Base-by-base conservation (phyloP, 2,888 invertebrate genomes). In the Standfussiana lucernea region DNA sequence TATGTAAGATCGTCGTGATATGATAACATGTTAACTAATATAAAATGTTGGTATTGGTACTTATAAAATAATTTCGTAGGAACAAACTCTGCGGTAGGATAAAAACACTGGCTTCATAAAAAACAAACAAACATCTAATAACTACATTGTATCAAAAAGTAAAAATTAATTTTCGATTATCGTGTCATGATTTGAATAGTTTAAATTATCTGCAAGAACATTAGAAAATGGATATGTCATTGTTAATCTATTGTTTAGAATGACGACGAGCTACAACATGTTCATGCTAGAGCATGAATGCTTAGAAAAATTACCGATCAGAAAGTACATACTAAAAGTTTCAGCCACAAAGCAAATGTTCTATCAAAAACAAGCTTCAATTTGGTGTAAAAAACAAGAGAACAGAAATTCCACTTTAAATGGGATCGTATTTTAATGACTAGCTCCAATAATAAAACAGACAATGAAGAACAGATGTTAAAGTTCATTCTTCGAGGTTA, bases 171-270 rank as follows among this genome's bases (percentile, higher is more conserved):
- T 13, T 47, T 13, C 10, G 18, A 45, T 66, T 21, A 64, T 77
- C 28, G 24, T 28, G 18, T 32, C 37, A 47, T 61, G 15, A 61
- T 59, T 73, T 45, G 35, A 13, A 59, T 28, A 32, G 18, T 68
- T 68, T 67, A 8, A 21, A 50, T 11, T 72, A 50, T 50, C 37
- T 71, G 71, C 32, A 53, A 53, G 24, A 37, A 32, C 18, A 40
- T 47, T 24, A 74, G 37, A 37, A 24, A 47, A 61, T 40, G 28
- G 37, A 73, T 56, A 75, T 75, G 45, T 59, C 10, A 45, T 45
- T 42, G 28, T 59, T 45, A 56, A 45, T 59, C 10, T 37, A 37
- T 28, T 56, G 35, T 73, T 45, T 6, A 18, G 47, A 24, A 59
- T 74, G 11, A 28, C 7, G 13, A 28, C 18, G 8, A 24, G 24